Evolutionary conservation across 1,140 invertebrate genomes (phyloP), one percentile per base, ranked within the genome.

Genomic region (Heliconius eleuchia): DNA sequence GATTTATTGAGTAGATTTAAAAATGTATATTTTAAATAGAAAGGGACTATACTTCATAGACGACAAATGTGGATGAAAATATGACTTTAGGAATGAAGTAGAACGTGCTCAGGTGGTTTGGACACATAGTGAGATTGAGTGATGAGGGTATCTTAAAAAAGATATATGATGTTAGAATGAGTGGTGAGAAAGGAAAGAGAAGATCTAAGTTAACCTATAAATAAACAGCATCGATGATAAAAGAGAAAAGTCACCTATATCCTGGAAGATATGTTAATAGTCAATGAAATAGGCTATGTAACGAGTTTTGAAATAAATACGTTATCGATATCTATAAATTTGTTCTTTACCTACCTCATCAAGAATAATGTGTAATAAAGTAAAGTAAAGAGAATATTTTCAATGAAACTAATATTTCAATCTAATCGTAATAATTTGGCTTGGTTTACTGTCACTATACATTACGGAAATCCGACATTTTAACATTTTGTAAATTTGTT

Each of bases 1-100:
- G 0, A 37, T 7, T 37, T 37, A 7, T 37, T 37, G 1, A 52
- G 50, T 19, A 52, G 50, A 19, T 52, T 52, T 52, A 52, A 52
- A 18, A 52, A 19, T 57, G 2, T 30, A 57, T n/a, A 30, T 66
- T 13, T 27, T 66, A 30, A 27, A 27, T 66, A 3, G 23, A 66
- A 66, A 9, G 8, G 55, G 16, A n/a, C 18, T 55, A 55, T 55
- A n/a, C n/a, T 57, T 57, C 55, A 57, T 23, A 11, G n/a, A 55
- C 52, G 55, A 57, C 55, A 57, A 23, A 23, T 57, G 55, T 57
- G n/a, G n/a, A 57, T 23, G 55, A 57, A 57, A 57, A 57, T 57
- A 57, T 57, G 55, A 19, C 55, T 19, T 55, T 57, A 57, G n/a
- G 55, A 11, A 57, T 57, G 55, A 57, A 23, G 55, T 23, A 23